Evolutionary conservation across 2,797 vertebrate species (phyloP).

Genomic region (Pseudocheirus occidentalis): DNA sequence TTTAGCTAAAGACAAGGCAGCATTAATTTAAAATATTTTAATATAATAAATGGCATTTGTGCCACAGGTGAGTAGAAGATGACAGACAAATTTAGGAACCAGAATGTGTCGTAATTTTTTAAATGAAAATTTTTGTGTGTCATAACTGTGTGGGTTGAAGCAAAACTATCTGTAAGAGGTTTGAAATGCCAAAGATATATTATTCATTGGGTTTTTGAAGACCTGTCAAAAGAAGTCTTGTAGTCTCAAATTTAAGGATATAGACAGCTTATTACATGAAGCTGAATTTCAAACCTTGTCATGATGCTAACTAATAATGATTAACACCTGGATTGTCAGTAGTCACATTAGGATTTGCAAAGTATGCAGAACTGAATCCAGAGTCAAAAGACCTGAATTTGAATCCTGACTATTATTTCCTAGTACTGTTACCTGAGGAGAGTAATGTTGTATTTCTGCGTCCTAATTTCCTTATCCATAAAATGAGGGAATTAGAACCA

Average conservation of each 20-base stretch:
- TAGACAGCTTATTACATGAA: neutral
- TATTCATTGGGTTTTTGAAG: neutral
- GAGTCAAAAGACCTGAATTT: neutral
- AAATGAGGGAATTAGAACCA: neutral
- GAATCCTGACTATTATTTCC: neutral
- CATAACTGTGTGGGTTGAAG: neutral
- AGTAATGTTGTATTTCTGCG: neutral
- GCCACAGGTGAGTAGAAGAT: neutral
- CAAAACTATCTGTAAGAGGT: neutral
- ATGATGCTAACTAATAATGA: neutral
- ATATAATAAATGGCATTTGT: neutral
- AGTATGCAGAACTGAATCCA: neutral
- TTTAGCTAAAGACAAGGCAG: neutral
- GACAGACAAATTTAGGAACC: neutral
- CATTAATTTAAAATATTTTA: neutral
- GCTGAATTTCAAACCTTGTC: neutral
- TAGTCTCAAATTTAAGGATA: neutral
- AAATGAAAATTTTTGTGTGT: neutral
- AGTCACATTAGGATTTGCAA: neutral
- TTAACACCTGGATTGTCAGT: neutral
- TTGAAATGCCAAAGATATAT: neutral
- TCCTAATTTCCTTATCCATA: neutral
- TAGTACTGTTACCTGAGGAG: neutral
- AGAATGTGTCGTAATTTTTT: neutral
- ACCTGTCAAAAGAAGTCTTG: neutral